Evolutionary conservation across 2,113 vertebrate species (phyloP).

Genomic region (Spilogale gracilis): DNA sequence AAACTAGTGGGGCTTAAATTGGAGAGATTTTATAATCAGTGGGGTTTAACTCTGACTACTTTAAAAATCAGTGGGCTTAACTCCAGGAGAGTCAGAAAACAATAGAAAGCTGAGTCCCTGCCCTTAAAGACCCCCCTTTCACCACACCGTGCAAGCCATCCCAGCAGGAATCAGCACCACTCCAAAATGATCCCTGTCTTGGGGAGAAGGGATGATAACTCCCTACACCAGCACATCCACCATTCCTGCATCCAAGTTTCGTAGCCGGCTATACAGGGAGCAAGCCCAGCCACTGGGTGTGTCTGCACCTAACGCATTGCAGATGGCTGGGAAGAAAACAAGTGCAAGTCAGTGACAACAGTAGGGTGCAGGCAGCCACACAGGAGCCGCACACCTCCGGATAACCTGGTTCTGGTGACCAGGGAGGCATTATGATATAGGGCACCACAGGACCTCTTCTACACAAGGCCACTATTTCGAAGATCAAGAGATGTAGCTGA

Average conservation of each 20-base stretch:
- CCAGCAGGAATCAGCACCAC: not conserved
- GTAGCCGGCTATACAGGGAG: not conserved
- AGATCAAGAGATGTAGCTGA: not conserved
- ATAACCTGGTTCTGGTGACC: not conserved
- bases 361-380: not conserved
- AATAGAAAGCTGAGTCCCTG: not conserved
- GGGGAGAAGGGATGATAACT: not conserved
- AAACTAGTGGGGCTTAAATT: not conserved
- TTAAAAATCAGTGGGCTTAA: not conserved
- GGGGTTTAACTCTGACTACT: not conserved
- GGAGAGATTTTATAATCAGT: not conserved
- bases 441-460: not conserved
- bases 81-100: not conserved
- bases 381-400: not conserved
- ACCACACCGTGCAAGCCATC: not conserved
- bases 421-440: not conserved
- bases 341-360: not conserved
- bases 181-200: not conserved
- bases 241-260: not conserved
- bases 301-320: not conserved
- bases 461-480: not conserved
- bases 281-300: not conserved
- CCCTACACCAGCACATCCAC: not conserved
- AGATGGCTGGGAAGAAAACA: not conserved
- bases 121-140: not conserved